Percentiles rank a stretch among this genome's conserved stretches.
These are phyloP conservation scores for Heteractis magnifica DNA, from an alignment of 92 coral and sea anemone genomes.

Conservation along the genomic window DNA sequence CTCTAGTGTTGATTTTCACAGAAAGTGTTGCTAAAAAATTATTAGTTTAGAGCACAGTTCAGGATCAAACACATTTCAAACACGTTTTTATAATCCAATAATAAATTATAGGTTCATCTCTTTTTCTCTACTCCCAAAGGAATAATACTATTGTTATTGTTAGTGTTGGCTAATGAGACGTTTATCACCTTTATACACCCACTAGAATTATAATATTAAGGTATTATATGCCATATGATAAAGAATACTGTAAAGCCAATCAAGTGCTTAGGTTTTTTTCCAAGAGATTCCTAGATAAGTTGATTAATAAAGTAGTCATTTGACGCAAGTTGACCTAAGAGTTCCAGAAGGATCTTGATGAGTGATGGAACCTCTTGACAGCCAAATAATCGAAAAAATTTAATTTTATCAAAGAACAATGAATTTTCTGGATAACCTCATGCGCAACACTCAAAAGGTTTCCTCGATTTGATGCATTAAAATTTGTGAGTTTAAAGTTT, in stretches of 20 bases:
- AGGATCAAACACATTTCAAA: background rate
- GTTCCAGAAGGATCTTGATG: slow-evolving; percentile 36
- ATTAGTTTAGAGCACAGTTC: background rate
- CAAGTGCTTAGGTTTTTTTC: slow-evolving; percentile 13
- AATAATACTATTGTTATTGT: background rate
- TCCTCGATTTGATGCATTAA: background rate
- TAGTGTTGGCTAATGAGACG: background rate
- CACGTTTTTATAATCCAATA: background rate
- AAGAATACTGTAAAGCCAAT: background rate
- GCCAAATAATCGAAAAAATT: slow-evolving; percentile 12
- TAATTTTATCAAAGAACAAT: background rate
- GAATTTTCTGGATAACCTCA: background rate
- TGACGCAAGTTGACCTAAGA: slow-evolving; percentile 9
- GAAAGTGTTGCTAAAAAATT: background rate
- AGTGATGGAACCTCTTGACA: slow-evolving; percentile 19
- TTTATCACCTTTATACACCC: background rate
- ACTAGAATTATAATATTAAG: background rate
- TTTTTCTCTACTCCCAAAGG: background rate
- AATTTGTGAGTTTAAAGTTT: background rate
- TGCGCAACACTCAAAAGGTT: slow-evolving; percentile 2
- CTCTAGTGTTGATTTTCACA: too few relatives aligned
- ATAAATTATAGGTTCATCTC: background rate
- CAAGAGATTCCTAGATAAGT: background rate
- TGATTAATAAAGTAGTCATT: slow-evolving; percentile 2
- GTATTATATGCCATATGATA: background rate